Base-by-base conservation (phyloP, 1,140 invertebrate genomes). In the Scaptomyza montana region DNA sequence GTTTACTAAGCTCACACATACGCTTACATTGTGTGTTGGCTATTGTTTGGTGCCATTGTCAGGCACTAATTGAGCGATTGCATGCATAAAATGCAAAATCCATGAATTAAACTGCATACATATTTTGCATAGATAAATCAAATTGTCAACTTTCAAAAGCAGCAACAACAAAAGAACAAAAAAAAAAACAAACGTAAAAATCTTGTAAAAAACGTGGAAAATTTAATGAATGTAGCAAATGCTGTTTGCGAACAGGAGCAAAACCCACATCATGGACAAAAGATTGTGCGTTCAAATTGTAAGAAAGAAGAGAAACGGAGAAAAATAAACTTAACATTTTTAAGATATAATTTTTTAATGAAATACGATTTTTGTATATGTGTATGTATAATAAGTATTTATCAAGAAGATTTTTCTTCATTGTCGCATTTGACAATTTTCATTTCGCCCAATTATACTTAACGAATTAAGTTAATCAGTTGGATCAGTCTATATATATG, bases 1-100 rank as follows among this genome's bases (percentile, higher is more conserved):
- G 7, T 33, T 33, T 33, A 5, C 30, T 33, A 5, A 33, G 30
- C 30, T 33, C 30, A 33, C 30, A 33, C 30, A 33, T 0, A 6
- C 30, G 5, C 30, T 33, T 5, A 36, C 8, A 36, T 36, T 36
- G 16, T 16, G 16, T 16, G 16, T 16, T 16, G 16, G 16, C n/a
- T n/a, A 30, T 43, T 43, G 39, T 43, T n/a, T 41, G 39, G 10
- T 41, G 39, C 10, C 5, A n/a, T 41, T 59, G 16, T 45, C 30
- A 39, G 49, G 41, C 49, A 55, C 63, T 72, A 72, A 72, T 72
- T 72, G 69, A 57, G 63, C 63, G 55, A 72, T 72, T 63, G 54
- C 63, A 72, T 60, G 69, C 55, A 66, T 72, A 59, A 47, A 67
- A 60, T 45, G 47, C 55, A 49, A 21, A 21, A 21, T 12, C 36